Evolutionary conservation across 1,140 invertebrate species (phyloP), one percentile per base, ranked within the genome.

Genomic region (Aradophagus sp.): DNA sequence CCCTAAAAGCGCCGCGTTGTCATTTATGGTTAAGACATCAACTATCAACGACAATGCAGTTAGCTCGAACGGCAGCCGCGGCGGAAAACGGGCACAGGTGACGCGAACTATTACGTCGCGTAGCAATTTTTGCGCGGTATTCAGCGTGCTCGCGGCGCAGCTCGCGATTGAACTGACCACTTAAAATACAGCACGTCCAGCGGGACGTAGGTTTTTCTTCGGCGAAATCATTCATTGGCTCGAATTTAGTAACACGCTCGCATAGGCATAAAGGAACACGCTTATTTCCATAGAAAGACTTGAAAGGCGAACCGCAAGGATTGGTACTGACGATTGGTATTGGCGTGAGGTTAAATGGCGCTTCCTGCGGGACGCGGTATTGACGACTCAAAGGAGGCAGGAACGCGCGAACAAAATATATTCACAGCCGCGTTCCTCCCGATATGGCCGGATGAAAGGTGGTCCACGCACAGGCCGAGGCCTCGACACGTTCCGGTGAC

Each of bases 401-500:
- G 31, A 66, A 72, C 59, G 69, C 63, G 61, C 50, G 42, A 73
- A 73, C 62, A 53, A 50, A 73, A 73, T 56, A 26, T 47, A 62
- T 73, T 56, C 62, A 52, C 48, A 56, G 56, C 34, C 59, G 52
- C 47, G 27, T 44, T 52, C 36, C 44, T 35, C 63, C 71, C 63
- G 69, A 71, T 71, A 74, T 45, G 74, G 67, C n/a, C 45, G 29
- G 36, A 73, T 72, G 77, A 77, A 77, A 77, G 73, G 70, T 76
- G 56, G 70, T 73, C 63, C 61, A 35, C 39, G 56, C 52, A 50
- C 38, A 67, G 36, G 19, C 39, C 34, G 45, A 16, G 14, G 35
- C 36, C 19, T 20, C 17, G 19, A 56, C 70, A 78, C 75, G 73
- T 79, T 73, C 44, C 71, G 66, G 75, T 77, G 80, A 83, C 81